Conservation (phyloP, 2,888 invertebrate species). For the Sceliomorpha sp. region DNA sequence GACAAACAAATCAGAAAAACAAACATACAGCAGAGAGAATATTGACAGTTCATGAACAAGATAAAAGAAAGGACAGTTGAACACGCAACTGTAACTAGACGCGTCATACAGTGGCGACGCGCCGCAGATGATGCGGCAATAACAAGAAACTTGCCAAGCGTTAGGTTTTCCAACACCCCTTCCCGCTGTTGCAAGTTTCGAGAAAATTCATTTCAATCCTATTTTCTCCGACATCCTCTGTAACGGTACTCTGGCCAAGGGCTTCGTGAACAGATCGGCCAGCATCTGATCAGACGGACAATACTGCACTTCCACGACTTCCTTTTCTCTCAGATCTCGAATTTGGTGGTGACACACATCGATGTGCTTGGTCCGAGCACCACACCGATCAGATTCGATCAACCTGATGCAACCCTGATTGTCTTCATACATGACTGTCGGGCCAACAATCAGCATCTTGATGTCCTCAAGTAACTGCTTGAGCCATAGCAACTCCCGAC, state of each 20-base stretch:
- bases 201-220: neutral
- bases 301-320: slow-evolving; percentile 11
- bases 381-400: slow-evolving; percentile 8
- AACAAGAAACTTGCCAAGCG: neutral
- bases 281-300: slow-evolving; percentile 22
- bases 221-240: neutral
- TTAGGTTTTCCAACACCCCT: slow-evolving; percentile 15
- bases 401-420: slow-evolving; percentile 20
- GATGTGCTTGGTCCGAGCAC: slow-evolving; percentile 27
- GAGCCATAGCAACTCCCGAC: slow-evolving; percentile 17
- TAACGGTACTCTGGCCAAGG: slow-evolving; percentile 15
- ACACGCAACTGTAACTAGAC: no score
- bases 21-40: no score
- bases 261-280: slow-evolving; percentile 27
- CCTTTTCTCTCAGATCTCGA: slow-evolving; percentile 5
- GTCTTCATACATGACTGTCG: slow-evolving; percentile 9
- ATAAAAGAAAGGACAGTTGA: no score
- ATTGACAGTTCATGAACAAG: no score
- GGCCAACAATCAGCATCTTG: neutral
- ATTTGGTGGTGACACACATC: slow-evolving; percentile 24
- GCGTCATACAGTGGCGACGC: no score
- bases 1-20: no score
- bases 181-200: slow-evolving; percentile 13
- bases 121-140: no score
- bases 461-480: slow-evolving; percentile 9